Conservation (phyloP, 2,888 invertebrate genomes). For the Helobdella robusta region DNA sequence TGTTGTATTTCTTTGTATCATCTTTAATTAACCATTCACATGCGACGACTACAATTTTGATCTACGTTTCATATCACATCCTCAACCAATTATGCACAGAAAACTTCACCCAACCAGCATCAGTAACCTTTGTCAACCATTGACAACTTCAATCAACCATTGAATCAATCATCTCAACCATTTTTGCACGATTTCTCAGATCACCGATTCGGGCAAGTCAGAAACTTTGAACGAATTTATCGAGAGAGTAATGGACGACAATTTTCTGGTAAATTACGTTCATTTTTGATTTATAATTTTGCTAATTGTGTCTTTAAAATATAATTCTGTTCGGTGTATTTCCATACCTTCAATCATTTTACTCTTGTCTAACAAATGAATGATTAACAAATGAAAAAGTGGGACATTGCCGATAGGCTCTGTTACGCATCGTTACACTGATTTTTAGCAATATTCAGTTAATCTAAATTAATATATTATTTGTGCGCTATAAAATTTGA, state of each 20-base stretch:
- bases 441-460: too few relatives aligned
- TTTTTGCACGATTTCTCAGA: background rate
- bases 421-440: too few relatives aligned
- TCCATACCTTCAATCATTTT: background rate
- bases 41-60: background rate
- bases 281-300: background rate
- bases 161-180: background rate
- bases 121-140: background rate
- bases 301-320: background rate
- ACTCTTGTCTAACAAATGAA: background rate
- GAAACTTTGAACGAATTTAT: conserved; percentile 40
- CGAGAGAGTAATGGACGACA: conserved; percentile 43
- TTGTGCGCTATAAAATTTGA: too few relatives aligned
- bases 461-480: too few relatives aligned
- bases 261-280: conserved; percentile 41
- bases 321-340: background rate
- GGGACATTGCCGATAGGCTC: too few relatives aligned
- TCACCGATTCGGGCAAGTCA: conserved; percentile 30
- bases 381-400: background rate
- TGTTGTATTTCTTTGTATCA: background rate
- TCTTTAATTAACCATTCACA: background rate
- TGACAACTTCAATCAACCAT: too few relatives aligned
- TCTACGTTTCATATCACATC: background rate
- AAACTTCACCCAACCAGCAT: background rate
- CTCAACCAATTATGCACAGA: background rate